These are phyloP conservation scores for Atta colombica DNA, from an alignment of 1,140 invertebrate species.

Conservation along the genomic window DNA sequence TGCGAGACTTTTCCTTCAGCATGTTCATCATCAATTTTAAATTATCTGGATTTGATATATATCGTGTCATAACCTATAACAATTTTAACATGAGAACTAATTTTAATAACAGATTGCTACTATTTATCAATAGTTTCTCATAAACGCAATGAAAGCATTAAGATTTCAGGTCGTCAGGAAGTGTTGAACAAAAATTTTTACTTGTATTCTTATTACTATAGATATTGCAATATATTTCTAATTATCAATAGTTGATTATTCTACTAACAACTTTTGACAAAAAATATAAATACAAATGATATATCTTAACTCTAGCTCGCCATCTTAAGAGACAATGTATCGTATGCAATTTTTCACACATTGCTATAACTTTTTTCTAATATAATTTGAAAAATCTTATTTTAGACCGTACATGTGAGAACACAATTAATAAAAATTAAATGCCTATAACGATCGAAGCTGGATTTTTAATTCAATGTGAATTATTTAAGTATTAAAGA, in stretches of 20 bases:
- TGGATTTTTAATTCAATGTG: no score
- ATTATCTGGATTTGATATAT: conserved; percentile 99
- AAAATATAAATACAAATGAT: conserved; percentile 15
- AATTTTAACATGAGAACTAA: not conserved
- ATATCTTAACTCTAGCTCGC: not conserved
- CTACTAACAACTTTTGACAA: not conserved
- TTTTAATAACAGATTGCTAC: not conserved
- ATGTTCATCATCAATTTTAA: conserved; percentile 99
- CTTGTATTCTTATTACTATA: not conserved
- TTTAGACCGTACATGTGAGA: no score
- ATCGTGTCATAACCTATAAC: conserved; percentile 97
- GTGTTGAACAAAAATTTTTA: not conserved
- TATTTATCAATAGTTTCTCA: not conserved
- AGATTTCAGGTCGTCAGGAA: not conserved
- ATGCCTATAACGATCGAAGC: no score
- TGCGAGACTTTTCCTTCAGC: conserved; percentile 99
- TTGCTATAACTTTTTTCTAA: no score
- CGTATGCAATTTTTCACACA: no score
- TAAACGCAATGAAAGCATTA: not conserved
- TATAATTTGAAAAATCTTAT: no score
- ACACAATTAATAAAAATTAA: no score
- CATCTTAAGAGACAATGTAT: no score
- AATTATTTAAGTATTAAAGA: no score
- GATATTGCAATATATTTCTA: not conserved
- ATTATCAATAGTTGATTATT: conserved; percentile 20